These are phyloP conservation scores for Pelmatolapia mariae DNA, from an alignment of 2,113 vertebrate species.

Conservation along the genomic window DNA sequence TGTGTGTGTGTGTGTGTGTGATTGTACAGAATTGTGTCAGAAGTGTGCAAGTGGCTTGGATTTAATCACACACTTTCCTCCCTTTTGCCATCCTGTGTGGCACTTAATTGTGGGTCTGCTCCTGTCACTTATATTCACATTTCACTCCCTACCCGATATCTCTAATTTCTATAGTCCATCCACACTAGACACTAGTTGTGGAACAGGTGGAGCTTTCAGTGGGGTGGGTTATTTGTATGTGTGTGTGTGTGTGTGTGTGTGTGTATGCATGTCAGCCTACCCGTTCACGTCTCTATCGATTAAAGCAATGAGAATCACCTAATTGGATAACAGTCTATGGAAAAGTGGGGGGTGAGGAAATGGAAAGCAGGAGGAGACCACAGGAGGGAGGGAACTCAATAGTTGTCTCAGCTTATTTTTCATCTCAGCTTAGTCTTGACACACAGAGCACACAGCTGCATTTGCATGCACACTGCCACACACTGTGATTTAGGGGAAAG, in stretches of 20 bases:
- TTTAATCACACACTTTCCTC: background rate
- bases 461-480: background rate
- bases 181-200: background rate
- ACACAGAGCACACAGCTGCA: background rate
- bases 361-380: constrained; percentile 2
- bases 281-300: constrained; percentile 39
- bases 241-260: background rate
- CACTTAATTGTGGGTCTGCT: constrained; percentile 38
- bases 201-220: background rate
- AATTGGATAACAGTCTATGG: constrained; percentile 53
- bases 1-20: background rate
- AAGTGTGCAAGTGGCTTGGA: background rate
- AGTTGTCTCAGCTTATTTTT: constrained; percentile 50
- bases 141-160: constrained; percentile 1
- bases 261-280: constrained; percentile 9
- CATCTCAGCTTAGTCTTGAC: constrained; percentile 31
- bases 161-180: constrained; percentile 24
- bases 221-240: background rate
- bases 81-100: background rate
- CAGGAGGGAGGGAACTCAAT: constrained; percentile 19
- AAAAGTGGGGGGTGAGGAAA: constrained; percentile 9
- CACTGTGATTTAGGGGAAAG: background rate
- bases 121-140: constrained; percentile 54
- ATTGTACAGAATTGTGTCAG: background rate
- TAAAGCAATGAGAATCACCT: constrained; percentile 49